Evolutionary conservation across 2,888 invertebrate species (phyloP).

Genomic region (Chrysolina oricalcia): DNA sequence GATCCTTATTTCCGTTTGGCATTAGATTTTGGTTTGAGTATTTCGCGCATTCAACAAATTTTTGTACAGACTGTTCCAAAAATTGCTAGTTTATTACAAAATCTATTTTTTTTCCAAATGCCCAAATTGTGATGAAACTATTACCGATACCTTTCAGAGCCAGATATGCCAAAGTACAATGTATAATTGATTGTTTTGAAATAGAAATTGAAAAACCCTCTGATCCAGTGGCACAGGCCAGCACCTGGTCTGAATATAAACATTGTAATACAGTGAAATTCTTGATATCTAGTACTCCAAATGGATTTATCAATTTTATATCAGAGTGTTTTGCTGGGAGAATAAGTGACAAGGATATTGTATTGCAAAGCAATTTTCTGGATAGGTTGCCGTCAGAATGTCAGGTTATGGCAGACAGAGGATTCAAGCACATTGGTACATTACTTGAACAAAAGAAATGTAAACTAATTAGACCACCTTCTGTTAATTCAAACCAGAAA

Average conservation of each 20-base stretch:
- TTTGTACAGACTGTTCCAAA: background rate
- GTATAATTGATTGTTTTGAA: constrained; percentile 55
- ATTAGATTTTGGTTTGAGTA: background rate
- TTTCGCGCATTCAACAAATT: background rate
- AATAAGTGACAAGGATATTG: too few relatives aligned
- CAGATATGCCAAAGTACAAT: constrained; percentile 1
- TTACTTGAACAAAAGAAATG: constrained; percentile 27
- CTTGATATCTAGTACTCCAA: constrained; percentile 58
- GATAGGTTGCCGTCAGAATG: constrained; percentile 39
- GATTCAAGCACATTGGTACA: constrained; percentile 22
- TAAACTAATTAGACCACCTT: constrained; percentile 46
- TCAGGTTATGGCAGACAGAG: constrained; percentile 52
- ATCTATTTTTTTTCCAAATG: background rate
- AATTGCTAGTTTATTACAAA: too few relatives aligned
- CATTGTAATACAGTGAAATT: constrained; percentile 61
- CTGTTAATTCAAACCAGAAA: too few relatives aligned
- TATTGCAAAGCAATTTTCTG: constrained; percentile 50
- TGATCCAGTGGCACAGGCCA: constrained; percentile 56
- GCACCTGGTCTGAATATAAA: constrained; percentile 62
- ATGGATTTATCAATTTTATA: constrained; percentile 57
- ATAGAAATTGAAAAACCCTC: constrained; percentile 55
- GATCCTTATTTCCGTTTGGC: background rate
- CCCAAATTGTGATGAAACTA: background rate
- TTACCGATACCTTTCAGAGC: background rate
- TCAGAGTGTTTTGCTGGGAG: constrained; percentile 57